These are phyloP conservation scores for Barypeithes pellucidus DNA, from an alignment of 2,888 invertebrate species.

Conservation along the genomic window DNA sequence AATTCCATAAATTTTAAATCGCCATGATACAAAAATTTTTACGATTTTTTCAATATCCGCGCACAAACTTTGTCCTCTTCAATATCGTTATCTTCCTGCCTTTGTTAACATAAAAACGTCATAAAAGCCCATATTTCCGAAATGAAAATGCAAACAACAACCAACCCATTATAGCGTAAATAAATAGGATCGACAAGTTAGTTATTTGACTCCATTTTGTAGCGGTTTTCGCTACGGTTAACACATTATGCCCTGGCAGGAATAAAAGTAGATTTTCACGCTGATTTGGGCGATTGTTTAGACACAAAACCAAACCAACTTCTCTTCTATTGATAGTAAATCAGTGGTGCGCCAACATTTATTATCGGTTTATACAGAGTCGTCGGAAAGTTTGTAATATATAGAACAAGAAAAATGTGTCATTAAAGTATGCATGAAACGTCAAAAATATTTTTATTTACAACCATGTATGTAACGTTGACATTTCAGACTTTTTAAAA, in stretches of 20 bases:
- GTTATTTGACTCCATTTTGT: conserved; percentile 43
- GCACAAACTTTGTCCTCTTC: conserved; percentile 1
- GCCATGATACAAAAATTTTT: neutral
- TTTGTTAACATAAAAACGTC: conserved; percentile 26
- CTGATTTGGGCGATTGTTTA: conserved; percentile 39
- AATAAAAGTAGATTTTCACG: conserved; percentile 43
- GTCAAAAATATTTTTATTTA: too few relatives aligned
- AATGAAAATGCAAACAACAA: conserved; percentile 38
- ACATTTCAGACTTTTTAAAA: too few relatives aligned
- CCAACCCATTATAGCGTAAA: conserved; percentile 42
- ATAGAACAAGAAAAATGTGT: too few relatives aligned
- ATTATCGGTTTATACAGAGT: too few relatives aligned
- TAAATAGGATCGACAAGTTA: conserved; percentile 46
- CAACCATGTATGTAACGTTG: too few relatives aligned
- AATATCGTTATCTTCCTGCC: conserved; percentile 6
- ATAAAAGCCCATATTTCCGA: conserved; percentile 27
- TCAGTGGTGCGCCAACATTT: neutral
- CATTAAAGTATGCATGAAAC: too few relatives aligned
- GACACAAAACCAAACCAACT: too few relatives aligned
- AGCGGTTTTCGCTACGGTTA: conserved; percentile 43
- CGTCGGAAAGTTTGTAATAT: too few relatives aligned
- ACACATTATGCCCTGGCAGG: conserved; percentile 36
- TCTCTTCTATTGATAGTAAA: conserved; percentile 14
- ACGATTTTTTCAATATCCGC: neutral
- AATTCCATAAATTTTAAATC: conserved; percentile 6